Base-by-base conservation (phyloP, 2,797 vertebrate species). In the Bovichtus diacanthus region DNA sequence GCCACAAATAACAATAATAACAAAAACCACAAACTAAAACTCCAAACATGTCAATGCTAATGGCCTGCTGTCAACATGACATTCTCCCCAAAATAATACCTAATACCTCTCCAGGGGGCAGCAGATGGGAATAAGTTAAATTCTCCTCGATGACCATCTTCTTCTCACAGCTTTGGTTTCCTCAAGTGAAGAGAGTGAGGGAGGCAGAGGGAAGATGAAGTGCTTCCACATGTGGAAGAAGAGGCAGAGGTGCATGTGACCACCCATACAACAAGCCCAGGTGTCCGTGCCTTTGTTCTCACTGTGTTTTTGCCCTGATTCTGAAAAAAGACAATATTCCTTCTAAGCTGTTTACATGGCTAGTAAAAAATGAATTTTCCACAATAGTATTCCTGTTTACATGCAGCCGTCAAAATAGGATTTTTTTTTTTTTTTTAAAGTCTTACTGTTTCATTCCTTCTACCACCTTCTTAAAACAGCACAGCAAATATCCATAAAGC, bases 201-300 rank as follows among this genome's bases (percentile, higher is more conserved):
- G 60, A 81, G 68, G 64, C 71, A 66, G 80, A 44, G 69, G 78
- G 89, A 88, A 81, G 87, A 90, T 84, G 82, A 94, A 95, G 93
- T 90, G 89, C 72, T 93, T 93, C 90, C 95, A 95, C 89, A 93
- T 95, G 94, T 94, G 87, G 46, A 86, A 86, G 91, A 90, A 70
- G 86, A 87, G 71, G 72, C 82, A 74, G 85, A 88, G 87, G 89
- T 90, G 85, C 82, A 82, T 89, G 87, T 92, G 93, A 90, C 93
- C 94, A 93, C 94, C 93, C 94, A 92, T 76, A 74, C 80, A 80
- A 92, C 87, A 87, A 80, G 92, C 91, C 93, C 93, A 94, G 94
- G 94, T 94, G 94, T 86, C 87, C 47, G 44, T 21, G 60, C 50
- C 76, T 85, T 87, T 86, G 81, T 90, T 89, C 85, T 87, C 59